Evolutionary conservation across 2,113 vertebrate species (phyloP), one percentile per base, ranked within the genome.

Genomic region (Rhinolophus sinicus): DNA sequence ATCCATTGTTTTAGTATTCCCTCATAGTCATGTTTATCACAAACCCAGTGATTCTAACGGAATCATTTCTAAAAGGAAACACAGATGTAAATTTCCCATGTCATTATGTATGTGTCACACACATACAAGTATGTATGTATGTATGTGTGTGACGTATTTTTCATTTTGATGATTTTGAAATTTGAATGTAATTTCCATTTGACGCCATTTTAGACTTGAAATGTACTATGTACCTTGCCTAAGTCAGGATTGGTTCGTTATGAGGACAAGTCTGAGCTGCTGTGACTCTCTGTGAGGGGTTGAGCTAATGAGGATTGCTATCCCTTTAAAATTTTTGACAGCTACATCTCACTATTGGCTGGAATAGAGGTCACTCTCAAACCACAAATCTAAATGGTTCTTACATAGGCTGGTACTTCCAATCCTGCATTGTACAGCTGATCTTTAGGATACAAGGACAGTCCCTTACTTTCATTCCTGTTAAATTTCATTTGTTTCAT

Each of bases 161-260:
- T 88, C 21, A 64, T 75, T 72, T 94, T 90, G 47, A 86, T 70
- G 13, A 8, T 95, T 96, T 96, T 96, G 62, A 83, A 91, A 94
- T 75, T 78, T 94, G 60, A 58, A 73, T 70, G 22, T 87, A 78
- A 56, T 38, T 95, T 83, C 40, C 60, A 90, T 18, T 95, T 85
- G 56, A 92, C 88, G 70, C 9, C 78, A 58, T 87, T 38, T 87
- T 80, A 77, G 69, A 77, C 50, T 83, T 62, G 8, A 87, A 81
- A 88, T 91, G 52, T 8, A 33, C 64, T 90, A 69, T 3, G 1
- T 73, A 13, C 19, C 38, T 82, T 93, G 44, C 21, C 28, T 91
- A 95, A 64, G 54, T 72, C 22, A 96, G 14, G n/a, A 95, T 56
- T 89, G 52, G 69, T 16, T 89, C 40, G 75, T 87, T 35, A 77